Evolutionary conservation across 2,888 invertebrate species (phyloP).

Genomic region (Nephrotoma guestfalica): DNA sequence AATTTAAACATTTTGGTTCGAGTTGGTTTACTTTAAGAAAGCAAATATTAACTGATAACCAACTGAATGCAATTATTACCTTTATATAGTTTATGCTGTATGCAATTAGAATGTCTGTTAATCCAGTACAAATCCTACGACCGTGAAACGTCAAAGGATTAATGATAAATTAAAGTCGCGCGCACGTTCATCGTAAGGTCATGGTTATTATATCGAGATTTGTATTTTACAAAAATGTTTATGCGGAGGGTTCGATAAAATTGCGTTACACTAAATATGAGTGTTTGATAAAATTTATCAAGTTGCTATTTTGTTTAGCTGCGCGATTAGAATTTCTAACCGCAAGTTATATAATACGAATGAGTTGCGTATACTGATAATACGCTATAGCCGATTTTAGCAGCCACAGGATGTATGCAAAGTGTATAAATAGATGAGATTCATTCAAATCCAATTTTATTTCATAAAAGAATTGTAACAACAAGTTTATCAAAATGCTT

Average conservation of each 20-base stretch:
- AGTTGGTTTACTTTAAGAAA: not conserved
- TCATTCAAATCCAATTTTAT: not conserved
- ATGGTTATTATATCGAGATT: not conserved
- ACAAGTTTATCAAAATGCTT: not conserved
- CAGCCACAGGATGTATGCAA: not conserved
- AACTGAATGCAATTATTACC: not conserved
- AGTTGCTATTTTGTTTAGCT: not conserved
- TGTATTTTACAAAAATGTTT: not conserved
- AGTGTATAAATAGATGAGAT: not conserved
- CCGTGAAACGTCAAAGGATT: not conserved
- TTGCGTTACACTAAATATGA: not conserved
- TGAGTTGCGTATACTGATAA: not conserved
- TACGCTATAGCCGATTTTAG: not conserved
- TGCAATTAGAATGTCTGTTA: not conserved
- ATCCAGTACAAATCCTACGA: not conserved
- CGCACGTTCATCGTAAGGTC: not conserved
- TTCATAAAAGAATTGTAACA: not conserved
- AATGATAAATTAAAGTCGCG: not conserved
- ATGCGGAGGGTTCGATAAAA: not conserved
- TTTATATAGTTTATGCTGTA: conserved; percentile 2
- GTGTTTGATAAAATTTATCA: no score
- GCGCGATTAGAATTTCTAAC: not conserved
- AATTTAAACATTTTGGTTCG: conserved; percentile 13
- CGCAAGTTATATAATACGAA: not conserved
- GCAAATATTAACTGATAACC: conserved; percentile 6